phyloP scores from a whole-genome alignment of 2,797 vertebrate genomes.

The Tamandua tetradactyla region DNA sequence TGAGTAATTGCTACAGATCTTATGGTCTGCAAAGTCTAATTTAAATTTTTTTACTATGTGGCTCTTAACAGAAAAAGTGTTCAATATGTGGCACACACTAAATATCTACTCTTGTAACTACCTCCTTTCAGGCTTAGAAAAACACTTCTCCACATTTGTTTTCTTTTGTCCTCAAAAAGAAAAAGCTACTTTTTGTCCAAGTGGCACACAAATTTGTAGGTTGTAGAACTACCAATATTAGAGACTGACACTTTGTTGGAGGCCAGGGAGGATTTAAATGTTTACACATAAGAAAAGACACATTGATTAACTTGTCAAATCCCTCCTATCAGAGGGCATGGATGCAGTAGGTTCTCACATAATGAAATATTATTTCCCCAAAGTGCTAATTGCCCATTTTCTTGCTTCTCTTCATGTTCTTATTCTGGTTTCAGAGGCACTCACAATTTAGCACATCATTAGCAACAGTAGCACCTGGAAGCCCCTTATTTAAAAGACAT shows the following conservation, averaged over 20 bases:
- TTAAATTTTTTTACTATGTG: background rate
- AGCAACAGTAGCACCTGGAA: background rate
- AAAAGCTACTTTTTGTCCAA: background rate
- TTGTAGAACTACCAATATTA: background rate
- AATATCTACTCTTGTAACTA: background rate
- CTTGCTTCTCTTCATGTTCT: background rate
- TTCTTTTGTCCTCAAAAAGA: background rate
- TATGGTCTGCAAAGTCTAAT: background rate
- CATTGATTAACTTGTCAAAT: background rate
- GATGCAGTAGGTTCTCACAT: background rate
- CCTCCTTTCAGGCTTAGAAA: background rate
- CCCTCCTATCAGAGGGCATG: background rate
- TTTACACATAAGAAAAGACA: background rate
- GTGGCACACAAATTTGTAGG: background rate
- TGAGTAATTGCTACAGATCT: background rate
- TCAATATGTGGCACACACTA: background rate
- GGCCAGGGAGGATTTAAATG: background rate
- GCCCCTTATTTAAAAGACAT: background rate
- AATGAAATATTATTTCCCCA: background rate
- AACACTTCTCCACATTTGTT: background rate
- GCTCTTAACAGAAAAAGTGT: background rate
- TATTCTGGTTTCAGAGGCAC: background rate
- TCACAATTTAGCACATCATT: background rate
- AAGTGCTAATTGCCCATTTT: background rate
- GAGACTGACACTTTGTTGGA: background rate